Percentiles rank a stretch among this genome's conserved stretches.
Evolutionary conservation across 2,888 invertebrate genomes (phyloP).

Genomic region (Eutolmus rufibarbis): DNA sequence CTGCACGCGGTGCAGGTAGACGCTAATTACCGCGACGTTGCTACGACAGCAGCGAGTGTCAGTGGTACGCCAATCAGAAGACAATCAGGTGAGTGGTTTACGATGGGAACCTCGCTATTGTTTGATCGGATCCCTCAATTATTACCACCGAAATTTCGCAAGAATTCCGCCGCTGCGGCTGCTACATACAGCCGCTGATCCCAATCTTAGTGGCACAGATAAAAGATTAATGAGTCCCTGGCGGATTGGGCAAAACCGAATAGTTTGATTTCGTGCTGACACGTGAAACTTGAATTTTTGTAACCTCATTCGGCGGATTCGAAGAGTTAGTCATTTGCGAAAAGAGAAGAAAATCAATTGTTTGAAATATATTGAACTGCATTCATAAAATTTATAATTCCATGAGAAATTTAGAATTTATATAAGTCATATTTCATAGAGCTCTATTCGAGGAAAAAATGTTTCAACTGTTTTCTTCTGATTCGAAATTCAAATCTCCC

Average conservation of each 20-base stretch:
- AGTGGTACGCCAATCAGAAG: background rate
- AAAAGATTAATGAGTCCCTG: conserved; percentile 24
- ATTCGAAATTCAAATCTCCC: too few relatives aligned
- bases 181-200: background rate
- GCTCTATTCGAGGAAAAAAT: too few relatives aligned
- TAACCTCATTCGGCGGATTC: background rate
- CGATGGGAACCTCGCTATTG: conserved; percentile 20
- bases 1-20: background rate
- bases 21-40: background rate
- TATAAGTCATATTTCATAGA: too few relatives aligned
- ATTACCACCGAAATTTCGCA: conserved; percentile 14
- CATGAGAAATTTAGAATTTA: too few relatives aligned
- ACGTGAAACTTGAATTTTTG: background rate
- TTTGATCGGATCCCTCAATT: conserved; percentile 31
- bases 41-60: background rate
- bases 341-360: background rate
- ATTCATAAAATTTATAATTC: too few relatives aligned
- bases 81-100: conserved; percentile 6
- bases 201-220: conserved; percentile 23
- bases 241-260: background rate
- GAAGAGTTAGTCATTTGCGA: background rate
- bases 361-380: background rate
- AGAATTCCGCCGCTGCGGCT: background rate
- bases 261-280: background rate
- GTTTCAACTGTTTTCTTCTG: too few relatives aligned